Evolutionary conservation across 2,797 vertebrate genomes (phyloP).

Genomic region (Astyanax mexicanus): DNA sequence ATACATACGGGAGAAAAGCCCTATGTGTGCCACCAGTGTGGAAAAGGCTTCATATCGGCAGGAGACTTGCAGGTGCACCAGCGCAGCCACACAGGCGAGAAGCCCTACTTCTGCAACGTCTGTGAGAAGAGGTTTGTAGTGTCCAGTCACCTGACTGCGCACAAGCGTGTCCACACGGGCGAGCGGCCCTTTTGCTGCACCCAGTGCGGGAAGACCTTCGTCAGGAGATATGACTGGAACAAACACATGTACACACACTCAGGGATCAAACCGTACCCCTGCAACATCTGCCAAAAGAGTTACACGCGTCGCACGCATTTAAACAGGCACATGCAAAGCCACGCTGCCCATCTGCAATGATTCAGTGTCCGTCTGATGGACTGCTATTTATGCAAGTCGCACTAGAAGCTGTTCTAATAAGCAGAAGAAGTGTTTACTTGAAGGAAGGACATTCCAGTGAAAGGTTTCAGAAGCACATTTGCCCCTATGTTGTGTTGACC

Average conservation of each 20-base stretch:
- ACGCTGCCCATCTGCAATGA: slow-evolving; percentile 46
- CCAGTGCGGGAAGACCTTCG: slow-evolving; percentile 74
- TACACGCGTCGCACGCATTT: slow-evolving; percentile 79
- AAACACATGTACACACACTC: slow-evolving; percentile 78
- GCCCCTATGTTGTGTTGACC: slow-evolving; percentile 27
- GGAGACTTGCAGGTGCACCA: slow-evolving; percentile 79
- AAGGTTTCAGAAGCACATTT: slow-evolving; percentile 34
- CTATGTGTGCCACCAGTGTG: slow-evolving; percentile 75
- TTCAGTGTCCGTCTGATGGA: not conserved
- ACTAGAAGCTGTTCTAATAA: too few species aligned
- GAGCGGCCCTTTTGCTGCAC: slow-evolving; percentile 76
- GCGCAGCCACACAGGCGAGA: slow-evolving; percentile 74
- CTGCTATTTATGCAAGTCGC: not conserved
- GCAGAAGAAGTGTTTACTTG: slow-evolving; percentile 6
- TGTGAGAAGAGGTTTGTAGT: slow-evolving; percentile 77
- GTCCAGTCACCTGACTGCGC: slow-evolving; percentile 77
- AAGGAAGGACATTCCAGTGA: slow-evolving; percentile 44
- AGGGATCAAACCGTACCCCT: slow-evolving; percentile 69
- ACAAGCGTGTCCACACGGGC: slow-evolving; percentile 76
- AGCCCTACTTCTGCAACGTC: slow-evolving; percentile 72
- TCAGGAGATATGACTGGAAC: slow-evolving; percentile 77
- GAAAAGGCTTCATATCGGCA: slow-evolving; percentile 74
- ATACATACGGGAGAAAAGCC: slow-evolving; percentile 79
- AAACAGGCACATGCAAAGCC: slow-evolving; percentile 74
- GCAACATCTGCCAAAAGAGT: slow-evolving; percentile 73